Percentiles rank a stretch among this genome's conserved stretches.
These are phyloP conservation scores for Picathartes gymnocephalus DNA, from an alignment of 2,113 vertebrate species.

Conservation along the genomic window DNA sequence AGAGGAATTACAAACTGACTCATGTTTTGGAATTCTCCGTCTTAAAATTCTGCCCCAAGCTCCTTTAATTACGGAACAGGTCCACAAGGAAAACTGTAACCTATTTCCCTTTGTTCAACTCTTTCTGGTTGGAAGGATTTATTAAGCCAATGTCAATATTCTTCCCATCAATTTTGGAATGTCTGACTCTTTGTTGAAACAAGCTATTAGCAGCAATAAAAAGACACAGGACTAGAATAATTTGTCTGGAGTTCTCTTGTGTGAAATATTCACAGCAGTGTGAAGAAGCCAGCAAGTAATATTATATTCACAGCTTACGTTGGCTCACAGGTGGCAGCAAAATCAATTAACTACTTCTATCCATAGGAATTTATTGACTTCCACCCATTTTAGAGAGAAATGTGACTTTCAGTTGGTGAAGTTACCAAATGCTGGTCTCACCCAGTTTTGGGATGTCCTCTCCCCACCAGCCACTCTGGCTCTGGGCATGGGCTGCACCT, in stretches of 20 bases:
- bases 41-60: conserved; percentile 36
- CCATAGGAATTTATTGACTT: conserved; percentile 56
- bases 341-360: conserved; percentile 67
- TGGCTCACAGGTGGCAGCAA: conserved; percentile 61
- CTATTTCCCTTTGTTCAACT: conserved; percentile 54
- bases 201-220: conserved; percentile 68
- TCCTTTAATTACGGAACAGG: conserved; percentile 46
- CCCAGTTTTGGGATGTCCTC: not conserved
- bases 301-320: conserved; percentile 25
- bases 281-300: conserved; percentile 46
- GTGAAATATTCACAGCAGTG: conserved; percentile 25
- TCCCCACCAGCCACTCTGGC: not conserved
- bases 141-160: conserved; percentile 65
- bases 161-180: conserved; percentile 60
- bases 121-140: conserved; percentile 57
- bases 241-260: conserved; percentile 63
- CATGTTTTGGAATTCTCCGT: conserved; percentile 36
- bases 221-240: conserved; percentile 56
- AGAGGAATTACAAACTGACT: conserved; percentile 29
- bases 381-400: conserved; percentile 39
- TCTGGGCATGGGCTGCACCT: not conserved
- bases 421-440: not conserved
- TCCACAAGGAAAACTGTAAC: conserved; percentile 34
- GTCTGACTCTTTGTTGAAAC: conserved; percentile 65
- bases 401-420: not conserved